phyloP scores from a whole-genome alignment of 30 jellyfish, hydroid and myxozoan genomes.

The Chironex yamaguchii region DNA sequence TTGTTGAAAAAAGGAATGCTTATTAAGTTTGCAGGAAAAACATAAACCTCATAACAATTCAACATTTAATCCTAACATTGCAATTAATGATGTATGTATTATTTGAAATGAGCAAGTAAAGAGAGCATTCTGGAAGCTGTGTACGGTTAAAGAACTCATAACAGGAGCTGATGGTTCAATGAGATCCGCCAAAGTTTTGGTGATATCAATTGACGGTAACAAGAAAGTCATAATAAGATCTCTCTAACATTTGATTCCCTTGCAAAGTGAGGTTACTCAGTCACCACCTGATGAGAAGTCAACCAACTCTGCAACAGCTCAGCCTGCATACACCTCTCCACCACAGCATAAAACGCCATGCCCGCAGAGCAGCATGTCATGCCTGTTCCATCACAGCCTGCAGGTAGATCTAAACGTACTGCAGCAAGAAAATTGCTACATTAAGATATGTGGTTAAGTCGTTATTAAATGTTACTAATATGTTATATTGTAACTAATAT shows the following conservation, averaged over 20 bases:
- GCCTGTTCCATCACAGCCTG: not conserved
- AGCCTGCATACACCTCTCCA: not conserved
- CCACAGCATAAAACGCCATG: not conserved
- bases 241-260: slow-evolving; percentile 19
- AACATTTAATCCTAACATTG: slow-evolving; percentile 4
- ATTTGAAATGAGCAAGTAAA: slow-evolving; percentile 24
- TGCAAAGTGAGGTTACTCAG: not conserved
- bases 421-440: too few species aligned
- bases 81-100: slow-evolving; percentile 9
- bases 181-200: slow-evolving; percentile 28
- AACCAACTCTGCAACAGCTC: not conserved
- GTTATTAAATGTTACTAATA: too few species aligned
- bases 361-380: slow-evolving; percentile 11
- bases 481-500: too few species aligned
- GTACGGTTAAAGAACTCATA: slow-evolving; percentile 2
- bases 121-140: slow-evolving; percentile 33
- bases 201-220: slow-evolving; percentile 6
- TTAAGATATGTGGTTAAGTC: too few species aligned
- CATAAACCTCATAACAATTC: not conserved
- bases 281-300: not conserved
- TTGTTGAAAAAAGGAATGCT: slow-evolving; percentile 49
- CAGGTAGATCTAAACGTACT: slow-evolving; percentile 19
- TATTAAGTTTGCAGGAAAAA: not conserved
- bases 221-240: slow-evolving; percentile 10
- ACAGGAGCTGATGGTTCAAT: slow-evolving; percentile 28